These are phyloP conservation scores for Rhagonycha lutea DNA, from an alignment of 2,888 invertebrate species.

Conservation along the genomic window DNA sequence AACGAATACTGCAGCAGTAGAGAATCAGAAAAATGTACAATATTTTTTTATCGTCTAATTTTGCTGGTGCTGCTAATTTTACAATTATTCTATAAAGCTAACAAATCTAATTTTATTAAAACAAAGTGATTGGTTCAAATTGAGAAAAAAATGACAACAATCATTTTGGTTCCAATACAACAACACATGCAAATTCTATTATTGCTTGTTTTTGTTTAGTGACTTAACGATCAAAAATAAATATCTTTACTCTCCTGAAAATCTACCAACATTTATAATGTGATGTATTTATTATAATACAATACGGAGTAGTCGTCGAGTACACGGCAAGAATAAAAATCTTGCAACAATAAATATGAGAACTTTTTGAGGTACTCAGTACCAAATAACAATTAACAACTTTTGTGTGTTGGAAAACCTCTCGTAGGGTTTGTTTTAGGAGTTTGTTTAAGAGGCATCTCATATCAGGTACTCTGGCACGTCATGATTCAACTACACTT, in stretches of 20 bases:
- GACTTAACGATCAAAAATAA: conserved; percentile 10
- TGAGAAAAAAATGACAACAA: not conserved
- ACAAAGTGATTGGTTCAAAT: not conserved
- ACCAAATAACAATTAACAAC: not conserved
- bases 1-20: conserved; percentile 1
- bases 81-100: not conserved
- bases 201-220: not conserved
- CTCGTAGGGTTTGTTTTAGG: not conserved
- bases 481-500: not conserved
- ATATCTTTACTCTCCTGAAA: conserved; percentile 19
- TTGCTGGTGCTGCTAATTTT: not conserved
- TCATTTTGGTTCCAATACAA: not conserved
- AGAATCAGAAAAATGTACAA: not conserved
- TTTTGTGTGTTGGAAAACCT: not conserved
- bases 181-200: not conserved
- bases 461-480: conserved; percentile 4
- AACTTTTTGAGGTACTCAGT: not conserved
- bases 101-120: not conserved
- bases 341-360: not conserved
- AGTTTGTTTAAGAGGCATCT: not conserved
- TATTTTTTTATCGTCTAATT: not conserved
- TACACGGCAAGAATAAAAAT: not conserved
- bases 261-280: conserved; percentile 3
- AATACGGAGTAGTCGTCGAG: not conserved
- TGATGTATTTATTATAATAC: conserved; percentile 10